Conservation (phyloP, 2,797 vertebrate species). For the Allobates femoralis region DNA sequence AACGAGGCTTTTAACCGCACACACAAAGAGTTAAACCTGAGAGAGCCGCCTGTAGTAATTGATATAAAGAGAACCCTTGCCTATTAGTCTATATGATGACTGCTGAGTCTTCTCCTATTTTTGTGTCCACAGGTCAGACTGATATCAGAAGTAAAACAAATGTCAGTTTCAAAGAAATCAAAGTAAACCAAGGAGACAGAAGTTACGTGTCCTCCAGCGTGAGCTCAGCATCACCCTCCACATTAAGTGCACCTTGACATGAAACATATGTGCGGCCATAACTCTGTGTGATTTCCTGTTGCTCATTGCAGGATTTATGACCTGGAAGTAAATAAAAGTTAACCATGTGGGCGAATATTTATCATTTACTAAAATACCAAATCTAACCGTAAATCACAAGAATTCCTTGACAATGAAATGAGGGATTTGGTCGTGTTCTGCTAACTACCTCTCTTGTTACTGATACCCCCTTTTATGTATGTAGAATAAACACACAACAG, state of each 20-base stretch:
- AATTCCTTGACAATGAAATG: neutral
- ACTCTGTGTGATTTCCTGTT: neutral
- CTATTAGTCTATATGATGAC: neutral
- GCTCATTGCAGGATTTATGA: neutral
- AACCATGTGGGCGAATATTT: too few species aligned
- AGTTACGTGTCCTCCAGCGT: constrained; percentile 33
- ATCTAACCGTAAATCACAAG: neutral
- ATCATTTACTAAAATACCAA: neutral
- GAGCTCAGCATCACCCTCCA: constrained; percentile 23
- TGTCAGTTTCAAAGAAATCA: constrained; percentile 70
- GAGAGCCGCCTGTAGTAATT: too few species aligned
- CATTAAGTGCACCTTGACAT: constrained; percentile 25
- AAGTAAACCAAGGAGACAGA: constrained; percentile 68
- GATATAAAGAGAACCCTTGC: too few species aligned
- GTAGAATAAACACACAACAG: too few species aligned
- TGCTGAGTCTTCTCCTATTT: neutral
- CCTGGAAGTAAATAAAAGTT: neutral
- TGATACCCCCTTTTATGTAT: too few species aligned
- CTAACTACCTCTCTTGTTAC: too few species aligned
- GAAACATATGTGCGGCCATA: neutral
- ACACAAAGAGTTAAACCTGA: too few species aligned
- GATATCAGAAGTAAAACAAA: constrained; percentile 63
- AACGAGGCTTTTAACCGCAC: too few species aligned
- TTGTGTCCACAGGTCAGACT: constrained; percentile 12
- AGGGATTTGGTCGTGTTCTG: too few species aligned